Evolutionary conservation across 2,888 invertebrate species (phyloP).

Genomic region (Acleris literana): DNA sequence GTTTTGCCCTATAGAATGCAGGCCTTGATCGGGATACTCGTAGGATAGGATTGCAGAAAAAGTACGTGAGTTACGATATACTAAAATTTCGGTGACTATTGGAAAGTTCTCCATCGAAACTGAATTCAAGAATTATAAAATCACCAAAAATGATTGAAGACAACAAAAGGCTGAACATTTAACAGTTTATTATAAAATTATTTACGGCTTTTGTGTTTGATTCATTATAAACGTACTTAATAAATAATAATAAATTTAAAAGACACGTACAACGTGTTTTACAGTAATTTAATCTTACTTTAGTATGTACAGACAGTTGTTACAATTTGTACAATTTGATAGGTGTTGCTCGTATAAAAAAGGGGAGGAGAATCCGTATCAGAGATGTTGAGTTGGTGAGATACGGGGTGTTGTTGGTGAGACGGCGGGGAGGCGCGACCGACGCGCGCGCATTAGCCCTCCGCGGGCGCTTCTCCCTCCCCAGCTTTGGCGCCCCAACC

Average conservation of each 20-base stretch:
- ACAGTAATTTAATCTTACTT: constrained; percentile 82
- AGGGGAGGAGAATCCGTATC: constrained; percentile 68
- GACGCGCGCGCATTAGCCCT: constrained; percentile 49
- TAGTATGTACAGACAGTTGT: constrained; percentile 76
- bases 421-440: constrained; percentile 45
- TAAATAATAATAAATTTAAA: constrained; percentile 78
- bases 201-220: constrained; percentile 74
- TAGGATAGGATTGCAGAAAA: neutral
- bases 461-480: constrained; percentile 64
- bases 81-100: neutral
- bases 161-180: constrained; percentile 69
- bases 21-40: neutral
- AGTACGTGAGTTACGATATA: neutral
- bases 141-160: constrained; percentile 55
- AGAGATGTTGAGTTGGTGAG: constrained; percentile 55
- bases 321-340: constrained; percentile 73
- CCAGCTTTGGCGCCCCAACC: constrained; percentile 71
- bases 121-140: constrained; percentile 14
- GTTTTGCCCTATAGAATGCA: too few species aligned
- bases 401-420: constrained; percentile 59
- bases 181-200: constrained; percentile 82
- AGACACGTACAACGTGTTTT: constrained; percentile 81
- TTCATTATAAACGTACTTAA: constrained; percentile 81
- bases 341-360: constrained; percentile 73
- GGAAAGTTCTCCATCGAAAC: constrained; percentile 6